phyloP scores from a whole-genome alignment of 2,797 vertebrate genomes.

The Falco rusticolus region DNA sequence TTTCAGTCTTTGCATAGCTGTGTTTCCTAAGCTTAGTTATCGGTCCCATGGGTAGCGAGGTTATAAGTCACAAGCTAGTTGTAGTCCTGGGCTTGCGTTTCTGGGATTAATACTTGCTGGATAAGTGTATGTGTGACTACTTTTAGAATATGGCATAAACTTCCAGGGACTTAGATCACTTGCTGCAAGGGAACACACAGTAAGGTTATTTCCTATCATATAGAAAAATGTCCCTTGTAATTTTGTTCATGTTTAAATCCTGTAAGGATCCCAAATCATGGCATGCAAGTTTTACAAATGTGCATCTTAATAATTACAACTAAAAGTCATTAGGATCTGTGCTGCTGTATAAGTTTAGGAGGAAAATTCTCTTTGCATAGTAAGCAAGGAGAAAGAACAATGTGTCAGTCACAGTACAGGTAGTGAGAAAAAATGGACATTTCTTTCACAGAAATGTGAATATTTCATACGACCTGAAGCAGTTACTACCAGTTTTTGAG shows the following conservation, averaged over 20 bases:
- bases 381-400: neutral
- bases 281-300: neutral
- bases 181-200: neutral
- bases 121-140: neutral
- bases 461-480: neutral
- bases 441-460: neutral
- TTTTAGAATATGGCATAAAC: neutral
- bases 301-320: neutral
- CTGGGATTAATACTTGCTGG: neutral
- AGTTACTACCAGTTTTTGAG: neutral
- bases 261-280: neutral
- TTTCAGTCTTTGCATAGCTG: neutral
- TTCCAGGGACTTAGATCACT: neutral
- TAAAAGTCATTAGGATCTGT: neutral
- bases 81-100: neutral
- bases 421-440: neutral
- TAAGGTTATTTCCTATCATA: neutral
- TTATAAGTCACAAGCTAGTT: neutral
- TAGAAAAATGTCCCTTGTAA: neutral
- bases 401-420: neutral
- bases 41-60: rapidly evolving
- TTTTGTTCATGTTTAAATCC: neutral
- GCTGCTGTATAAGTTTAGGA: neutral
- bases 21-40: neutral
- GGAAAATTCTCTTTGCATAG: neutral